Conservation (phyloP, 1,140 invertebrate species). For the Thalassaphorura encarpata region DNA sequence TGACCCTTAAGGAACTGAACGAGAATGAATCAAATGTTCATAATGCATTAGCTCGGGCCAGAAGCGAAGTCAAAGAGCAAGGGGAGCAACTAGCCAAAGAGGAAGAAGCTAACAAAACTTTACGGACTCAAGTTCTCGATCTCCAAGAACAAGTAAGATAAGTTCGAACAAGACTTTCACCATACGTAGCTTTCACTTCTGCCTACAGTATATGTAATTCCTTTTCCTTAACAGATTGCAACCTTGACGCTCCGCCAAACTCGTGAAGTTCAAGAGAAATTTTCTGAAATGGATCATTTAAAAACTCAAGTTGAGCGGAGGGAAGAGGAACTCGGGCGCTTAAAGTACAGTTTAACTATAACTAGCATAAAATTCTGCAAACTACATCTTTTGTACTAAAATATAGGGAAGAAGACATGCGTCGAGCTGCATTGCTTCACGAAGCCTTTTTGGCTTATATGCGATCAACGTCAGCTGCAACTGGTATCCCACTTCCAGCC, state of each 20-base stretch:
- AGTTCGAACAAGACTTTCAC: neutral
- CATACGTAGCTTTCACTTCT: neutral
- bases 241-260: conserved; percentile 12
- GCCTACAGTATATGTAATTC: neutral
- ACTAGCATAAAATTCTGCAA: neutral
- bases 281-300: conserved; percentile 19
- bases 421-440: conserved; percentile 16
- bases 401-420: conserved; percentile 22
- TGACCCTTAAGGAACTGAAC: conserved; percentile 10
- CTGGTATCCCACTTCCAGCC: conserved; percentile 15
- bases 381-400: neutral
- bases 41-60: conserved; percentile 14
- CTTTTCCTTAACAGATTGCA: conserved; percentile 4
- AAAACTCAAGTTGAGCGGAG: conserved; percentile 18
- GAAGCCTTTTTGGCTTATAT: conserved; percentile 22
- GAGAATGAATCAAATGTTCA: conserved; percentile 16
- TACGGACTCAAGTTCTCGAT: conserved; percentile 17
- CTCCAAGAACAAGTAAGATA: conserved; percentile 16
- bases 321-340: conserved; percentile 15
- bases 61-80: conserved; percentile 22
- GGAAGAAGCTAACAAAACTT: conserved; percentile 20
- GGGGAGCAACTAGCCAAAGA: conserved; percentile 20
- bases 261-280: conserved; percentile 14
- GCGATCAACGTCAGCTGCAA: conserved; percentile 17
- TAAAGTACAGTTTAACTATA: conserved; percentile 16